Conservation (phyloP, 2,888 invertebrate species). For the Cephonodes hylas region DNA sequence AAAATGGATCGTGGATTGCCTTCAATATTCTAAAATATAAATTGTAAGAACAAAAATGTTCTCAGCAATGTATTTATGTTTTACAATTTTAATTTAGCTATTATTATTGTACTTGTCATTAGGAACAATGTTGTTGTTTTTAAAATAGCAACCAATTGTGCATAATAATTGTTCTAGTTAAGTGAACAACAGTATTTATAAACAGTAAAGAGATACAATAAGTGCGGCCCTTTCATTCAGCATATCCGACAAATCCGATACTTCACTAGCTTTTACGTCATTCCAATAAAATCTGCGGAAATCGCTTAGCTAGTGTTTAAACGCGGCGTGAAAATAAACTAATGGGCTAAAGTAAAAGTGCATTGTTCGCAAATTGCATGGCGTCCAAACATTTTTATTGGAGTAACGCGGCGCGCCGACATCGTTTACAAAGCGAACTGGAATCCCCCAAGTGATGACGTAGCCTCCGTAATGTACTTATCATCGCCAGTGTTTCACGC, state of each 20-base stretch:
- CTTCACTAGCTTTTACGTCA: background rate
- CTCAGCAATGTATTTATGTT: no score
- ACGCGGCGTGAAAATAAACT: background rate
- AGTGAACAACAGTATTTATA: no score
- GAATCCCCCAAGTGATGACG: background rate
- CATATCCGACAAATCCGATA: background rate
- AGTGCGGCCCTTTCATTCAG: background rate
- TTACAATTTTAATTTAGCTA: no score
- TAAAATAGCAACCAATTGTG: no score
- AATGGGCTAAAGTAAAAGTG: background rate
- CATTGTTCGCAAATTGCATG: background rate
- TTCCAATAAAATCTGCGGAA: background rate
- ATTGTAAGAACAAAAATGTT: no score
- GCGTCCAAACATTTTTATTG: background rate
- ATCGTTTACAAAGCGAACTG: background rate
- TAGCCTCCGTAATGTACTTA: background rate
- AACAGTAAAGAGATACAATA: no score
- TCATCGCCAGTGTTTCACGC: conserved; percentile 7
- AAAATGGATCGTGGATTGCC: no score
- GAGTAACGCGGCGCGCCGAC: background rate
- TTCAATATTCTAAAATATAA: no score
- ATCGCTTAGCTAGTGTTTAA: background rate
- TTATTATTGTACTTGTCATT: no score
- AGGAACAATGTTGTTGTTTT: no score
- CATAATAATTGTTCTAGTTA: no score